Conservation (phyloP, 2,797 vertebrate genomes). For the Karalla daura region DNA sequence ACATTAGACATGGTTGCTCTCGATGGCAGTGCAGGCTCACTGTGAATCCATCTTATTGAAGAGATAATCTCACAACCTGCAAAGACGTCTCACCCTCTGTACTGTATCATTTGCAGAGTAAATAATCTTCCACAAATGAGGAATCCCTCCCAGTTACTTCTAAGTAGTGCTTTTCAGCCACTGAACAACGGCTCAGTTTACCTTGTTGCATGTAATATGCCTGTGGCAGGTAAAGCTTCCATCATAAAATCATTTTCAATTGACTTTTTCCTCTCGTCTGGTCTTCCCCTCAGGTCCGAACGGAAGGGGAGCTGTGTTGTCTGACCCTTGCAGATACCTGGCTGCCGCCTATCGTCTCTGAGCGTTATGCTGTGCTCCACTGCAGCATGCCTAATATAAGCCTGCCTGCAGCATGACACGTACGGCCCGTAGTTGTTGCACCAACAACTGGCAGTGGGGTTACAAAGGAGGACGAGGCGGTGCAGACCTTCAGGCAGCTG, state of each 20-base stretch:
- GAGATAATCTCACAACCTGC: neutral
- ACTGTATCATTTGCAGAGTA: conserved; percentile 3
- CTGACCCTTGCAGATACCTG: conserved; percentile 38
- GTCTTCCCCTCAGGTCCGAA: conserved; percentile 53
- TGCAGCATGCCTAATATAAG: conserved; percentile 43
- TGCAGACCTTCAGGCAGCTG: conserved; percentile 10
- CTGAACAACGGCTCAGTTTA: neutral
- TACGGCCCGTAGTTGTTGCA: conserved; percentile 22
- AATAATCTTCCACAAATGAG: neutral
- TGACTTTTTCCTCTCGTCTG: neutral
- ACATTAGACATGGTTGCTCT: neutral
- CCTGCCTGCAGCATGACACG: conserved; percentile 45
- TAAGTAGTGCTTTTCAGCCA: neutral
- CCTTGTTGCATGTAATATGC: too few species aligned
- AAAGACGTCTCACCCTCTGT: neutral
- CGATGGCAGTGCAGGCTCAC: too few species aligned
- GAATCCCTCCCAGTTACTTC: too few species aligned
- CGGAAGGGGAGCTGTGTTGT: conserved; percentile 61
- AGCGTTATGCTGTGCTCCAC: conserved; percentile 34
- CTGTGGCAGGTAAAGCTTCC: too few species aligned
- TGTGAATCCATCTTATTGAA: too few species aligned
- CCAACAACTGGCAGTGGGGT: conserved; percentile 24
- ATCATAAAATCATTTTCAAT: neutral
- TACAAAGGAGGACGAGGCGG: conserved; percentile 19
- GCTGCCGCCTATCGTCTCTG: conserved; percentile 18